Percentiles rank a stretch among this genome's conserved stretches.
phyloP scores from a whole-genome alignment of 2,888 invertebrate genomes.

The Agapostemon virescens region DNA sequence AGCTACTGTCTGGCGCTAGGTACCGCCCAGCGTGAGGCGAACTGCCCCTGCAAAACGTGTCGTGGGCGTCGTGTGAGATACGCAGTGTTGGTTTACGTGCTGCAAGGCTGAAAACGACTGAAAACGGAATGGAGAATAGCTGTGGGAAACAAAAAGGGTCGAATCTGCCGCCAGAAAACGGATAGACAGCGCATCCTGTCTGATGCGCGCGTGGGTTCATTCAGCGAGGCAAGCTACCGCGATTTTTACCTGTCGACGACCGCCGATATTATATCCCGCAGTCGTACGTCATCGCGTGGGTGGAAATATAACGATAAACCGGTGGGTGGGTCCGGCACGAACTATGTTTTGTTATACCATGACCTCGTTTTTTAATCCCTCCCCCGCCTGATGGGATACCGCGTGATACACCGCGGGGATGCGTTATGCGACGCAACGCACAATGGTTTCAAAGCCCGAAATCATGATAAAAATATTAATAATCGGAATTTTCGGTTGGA shows the following conservation, averaged over 20 bases:
- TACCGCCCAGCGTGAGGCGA: not conserved
- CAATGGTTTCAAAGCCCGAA: no score
- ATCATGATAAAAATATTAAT: no score
- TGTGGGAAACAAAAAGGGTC: not conserved
- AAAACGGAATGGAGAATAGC: conserved; percentile 13
- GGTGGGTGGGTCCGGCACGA: conserved; percentile 31
- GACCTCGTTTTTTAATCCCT: conserved; percentile 10
- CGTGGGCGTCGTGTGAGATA: conserved; percentile 53
- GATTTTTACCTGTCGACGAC: conserved; percentile 56
- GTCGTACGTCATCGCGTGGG: conserved; percentile 50
- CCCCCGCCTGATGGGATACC: not conserved
- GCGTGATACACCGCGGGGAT: not conserved
- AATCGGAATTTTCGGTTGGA: no score
- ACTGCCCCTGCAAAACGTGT: not conserved
- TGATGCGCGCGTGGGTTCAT: conserved; percentile 71
- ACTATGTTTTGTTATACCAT: conserved; percentile 31
- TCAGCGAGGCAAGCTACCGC: conserved; percentile 61
- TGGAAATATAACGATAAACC: conserved; percentile 41
- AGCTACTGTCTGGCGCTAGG: no score
- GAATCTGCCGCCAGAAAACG: conserved; percentile 34
- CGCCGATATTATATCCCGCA: conserved; percentile 47
- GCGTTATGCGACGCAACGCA: not conserved
- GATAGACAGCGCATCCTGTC: conserved; percentile 50
- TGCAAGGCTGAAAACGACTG: conserved; percentile 34
- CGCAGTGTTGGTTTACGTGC: conserved; percentile 26